A percentile compares a stretch with the other conserved stretches of the same genome.
These are phyloP conservation scores for Dasysyrphus tricinctus DNA, from an alignment of 2,888 invertebrate species.

Conservation along the genomic window DNA sequence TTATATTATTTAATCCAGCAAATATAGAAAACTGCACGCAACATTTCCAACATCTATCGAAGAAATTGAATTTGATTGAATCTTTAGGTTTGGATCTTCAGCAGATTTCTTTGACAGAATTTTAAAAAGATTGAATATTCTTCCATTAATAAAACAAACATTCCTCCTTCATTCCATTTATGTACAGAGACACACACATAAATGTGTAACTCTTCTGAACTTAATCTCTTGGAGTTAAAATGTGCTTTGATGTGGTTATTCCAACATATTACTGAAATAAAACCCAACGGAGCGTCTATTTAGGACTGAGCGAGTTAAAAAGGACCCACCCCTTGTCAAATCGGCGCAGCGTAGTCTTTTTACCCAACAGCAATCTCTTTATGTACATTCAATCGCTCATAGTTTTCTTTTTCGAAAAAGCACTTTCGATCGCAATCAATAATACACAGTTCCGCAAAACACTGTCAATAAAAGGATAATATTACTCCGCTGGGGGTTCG, in stretches of 20 bases:
- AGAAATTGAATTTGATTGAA: slow-evolving; percentile 1
- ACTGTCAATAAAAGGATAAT: slow-evolving; percentile 73
- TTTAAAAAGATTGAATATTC: slow-evolving; percentile 4
- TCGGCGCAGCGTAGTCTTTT: not conserved
- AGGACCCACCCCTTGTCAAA: slow-evolving; percentile 40
- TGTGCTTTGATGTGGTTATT: slow-evolving; percentile 71
- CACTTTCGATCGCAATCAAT: slow-evolving; percentile 71
- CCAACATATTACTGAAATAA: slow-evolving; percentile 52
- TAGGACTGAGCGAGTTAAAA: slow-evolving; percentile 55
- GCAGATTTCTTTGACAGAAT: too few relatives aligned
- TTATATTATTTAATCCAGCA: not conserved
- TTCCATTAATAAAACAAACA: slow-evolving; percentile 21
- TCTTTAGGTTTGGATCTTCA: not conserved
- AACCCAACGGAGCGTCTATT: slow-evolving; percentile 56
- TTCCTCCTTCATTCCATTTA: slow-evolving; percentile 1
- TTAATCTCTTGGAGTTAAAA: slow-evolving; percentile 60
- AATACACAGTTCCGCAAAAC: slow-evolving; percentile 66
- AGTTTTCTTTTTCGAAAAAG: slow-evolving; percentile 50
- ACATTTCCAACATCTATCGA: slow-evolving; percentile 8
- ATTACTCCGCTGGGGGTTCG: slow-evolving; percentile 60
- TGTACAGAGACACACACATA: not conserved
- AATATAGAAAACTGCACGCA: slow-evolving; percentile 9
- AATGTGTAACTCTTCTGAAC: slow-evolving; percentile 37
- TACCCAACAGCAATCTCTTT: slow-evolving; percentile 15
- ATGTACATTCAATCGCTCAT: slow-evolving; percentile 13